These are phyloP conservation scores for Apamea sordens DNA, from an alignment of 2,888 invertebrate genomes.

Conservation along the genomic window DNA sequence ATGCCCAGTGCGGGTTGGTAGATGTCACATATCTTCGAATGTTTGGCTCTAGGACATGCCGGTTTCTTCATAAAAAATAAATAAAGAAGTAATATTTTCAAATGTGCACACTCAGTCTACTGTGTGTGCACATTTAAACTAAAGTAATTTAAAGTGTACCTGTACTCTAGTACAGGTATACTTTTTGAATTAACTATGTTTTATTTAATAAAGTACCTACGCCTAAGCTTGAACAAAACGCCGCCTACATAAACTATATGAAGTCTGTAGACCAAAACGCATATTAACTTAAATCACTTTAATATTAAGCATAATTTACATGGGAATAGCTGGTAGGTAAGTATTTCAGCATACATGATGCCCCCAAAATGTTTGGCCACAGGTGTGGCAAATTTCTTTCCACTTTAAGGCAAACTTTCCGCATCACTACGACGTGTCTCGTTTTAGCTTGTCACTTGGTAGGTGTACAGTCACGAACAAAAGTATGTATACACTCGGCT, in stretches of 20 bases:
- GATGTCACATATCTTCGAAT: too few species aligned
- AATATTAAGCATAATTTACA: conserved; percentile 35
- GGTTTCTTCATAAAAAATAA: neutral
- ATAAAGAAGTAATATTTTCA: neutral
- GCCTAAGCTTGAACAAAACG: neutral
- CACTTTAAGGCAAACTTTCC: conserved; percentile 34
- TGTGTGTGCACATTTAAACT: too few species aligned
- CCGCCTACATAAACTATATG: neutral
- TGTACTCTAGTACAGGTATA: neutral
- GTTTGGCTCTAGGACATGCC: too few species aligned
- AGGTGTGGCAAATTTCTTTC: conserved; percentile 54
- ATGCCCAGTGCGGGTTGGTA: too few species aligned
- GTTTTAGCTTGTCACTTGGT: conserved; percentile 23
- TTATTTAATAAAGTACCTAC: neutral
- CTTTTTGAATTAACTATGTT: neutral
- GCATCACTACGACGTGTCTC: conserved; percentile 11
- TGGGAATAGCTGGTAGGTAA: conserved; percentile 33
- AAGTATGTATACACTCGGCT: too few species aligned
- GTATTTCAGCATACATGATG: conserved; percentile 31
- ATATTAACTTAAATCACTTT: conserved; percentile 22
- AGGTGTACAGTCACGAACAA: too few species aligned
- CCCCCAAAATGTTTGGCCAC: conserved; percentile 36
- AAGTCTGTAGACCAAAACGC: conserved; percentile 2
- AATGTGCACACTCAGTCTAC: neutral
- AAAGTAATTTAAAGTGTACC: too few species aligned